Base-by-base conservation (phyloP, 2,797 vertebrate genomes). In the Propithecus deckenii region DNA sequence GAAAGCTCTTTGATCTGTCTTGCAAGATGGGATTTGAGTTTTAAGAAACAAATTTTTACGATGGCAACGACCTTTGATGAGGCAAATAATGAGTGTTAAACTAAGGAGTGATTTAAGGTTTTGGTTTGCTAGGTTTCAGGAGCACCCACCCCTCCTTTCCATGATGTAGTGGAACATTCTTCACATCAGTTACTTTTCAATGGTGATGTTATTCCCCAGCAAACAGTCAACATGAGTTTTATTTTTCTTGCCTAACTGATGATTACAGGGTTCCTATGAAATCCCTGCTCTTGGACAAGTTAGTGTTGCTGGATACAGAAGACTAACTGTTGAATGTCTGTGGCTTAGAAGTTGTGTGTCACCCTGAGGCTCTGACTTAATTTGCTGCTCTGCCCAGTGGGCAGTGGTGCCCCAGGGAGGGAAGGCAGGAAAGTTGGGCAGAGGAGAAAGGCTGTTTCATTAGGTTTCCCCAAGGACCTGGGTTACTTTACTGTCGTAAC, bases 221-320 rank as follows among this genome's bases (percentile, higher is more conserved):
- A 87, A 92, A 95, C 74, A 85, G 75, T 97, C 50, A 59, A 75
- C 50, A 8, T 76, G 94, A 72, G 25, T 46, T 93, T 91, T 89
- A 71, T 41, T 81, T 94, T 61, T 72, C 48, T 38, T 79, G 22
- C 32, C 43, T 92, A 22, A 67, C 35, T 55, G n/a, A 61, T 43
- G 86, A 89, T 90, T 79, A 72, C 20, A 72, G 38, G 41, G 67
- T 69, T 85, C 63, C 52, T 71, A 18, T 14, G 86, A 95, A 91
- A 92, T 67, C 69, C 8, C 1, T 85, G 12, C 55, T 88, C 55
- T 88, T 92, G 35, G 92, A 72, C 18, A 88, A 78, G 65, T 78
- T 83, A 25, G 20, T 78, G 72, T 59, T 89, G 94, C 81, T 84
- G 75, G 74, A 72, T 67, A 91, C 35, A 85, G 75, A 88, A n/a